Evolutionary conservation across 1,140 invertebrate genomes (phyloP), one percentile per base, ranked within the genome.

Genomic region (Hyposmocoma kahamanoa): DNA sequence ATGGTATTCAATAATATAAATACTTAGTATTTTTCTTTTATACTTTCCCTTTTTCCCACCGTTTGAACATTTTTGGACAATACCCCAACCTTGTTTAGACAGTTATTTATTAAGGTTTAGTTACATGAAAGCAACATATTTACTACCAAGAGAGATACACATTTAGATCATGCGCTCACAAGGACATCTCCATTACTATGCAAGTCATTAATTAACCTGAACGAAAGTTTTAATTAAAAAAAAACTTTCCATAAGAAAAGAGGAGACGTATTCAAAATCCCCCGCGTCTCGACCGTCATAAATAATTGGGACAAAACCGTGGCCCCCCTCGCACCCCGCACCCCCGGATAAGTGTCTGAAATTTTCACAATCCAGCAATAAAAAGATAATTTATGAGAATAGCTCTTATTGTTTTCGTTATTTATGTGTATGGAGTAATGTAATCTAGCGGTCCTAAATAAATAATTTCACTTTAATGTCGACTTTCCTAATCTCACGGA

Each of bases 341-440:
- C 52, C 67, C 72, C 73, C 69, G 80, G 79, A 82, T 83, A 85
- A 83, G 82, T 85, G 82, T 85, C 82, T 76, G 81, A 85, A 84
- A 85, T 83, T 85, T 85, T 83, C 79, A 85, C 82, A 85, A 83
- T 83, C 82, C 82, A 70, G 82, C 79, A 85, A 85, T 85, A 83
- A 85, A 85, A 85, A 85, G 79, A 80, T 83, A 85, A 85, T 83
- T 85, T 85, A 83, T 83, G 83, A 82, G 74, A 80, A 83, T 82
- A 82, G 78, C 82, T 83, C 78, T 83, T 85, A 85, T 85, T 85
- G 82, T 83, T 85, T 85, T 81, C 72, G 75, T 84, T 85, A 85
- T 84, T 85, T 85, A 85, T 85, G 79, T 82, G 73, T 84, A 85
- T 84, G 82, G 71, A 79, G 80, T 84, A 83, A 84, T 84, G 75